Evolutionary conservation across 2,888 invertebrate species (phyloP), one percentile per base, ranked within the genome.

Genomic region (Poecilus cupreus): DNA sequence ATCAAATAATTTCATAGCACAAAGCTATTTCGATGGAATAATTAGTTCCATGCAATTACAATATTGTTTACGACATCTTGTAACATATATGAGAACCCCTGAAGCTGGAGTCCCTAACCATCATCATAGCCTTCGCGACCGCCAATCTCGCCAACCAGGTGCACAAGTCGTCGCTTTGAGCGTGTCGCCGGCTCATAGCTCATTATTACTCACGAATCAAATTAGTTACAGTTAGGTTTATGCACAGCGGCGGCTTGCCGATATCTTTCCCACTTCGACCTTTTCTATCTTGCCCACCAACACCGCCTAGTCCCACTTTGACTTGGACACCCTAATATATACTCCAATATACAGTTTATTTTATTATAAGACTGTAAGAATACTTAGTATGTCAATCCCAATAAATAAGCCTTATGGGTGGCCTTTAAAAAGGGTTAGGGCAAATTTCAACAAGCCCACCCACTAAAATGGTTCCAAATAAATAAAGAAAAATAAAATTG

Each of bases 181-280:
- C 32, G 32, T 32, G 20, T 51, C 51, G 18, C 13, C 51, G 20
- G 5, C 16, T 51, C 13, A 51, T 18, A 51, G 16, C 64, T 78
- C 70, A 79, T 70, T 68, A 68, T 70, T 68, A 20, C 79, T 51
- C 79, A 79, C 49, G 70, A 37, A 79, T 68, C 46, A 70, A 79
- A 70, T 79, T 79, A 79, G 79, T 79, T 79, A 79, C 79, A 79
- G 79, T 79, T 79, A 79, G 26, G 54, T 78, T 64, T 64, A 78
- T 49, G 46, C 13, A 43, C 74, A 32, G 32, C 32, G 32, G 32
- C 8, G 32, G 8, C 32, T 32, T 32, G 70, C 5, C 39, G 37
- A 8, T 32, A 8, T 32, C 32, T 5, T n/a, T 32, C 32, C 8
- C 32, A 32, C 8, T 32, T 32, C 8, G 32, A 6, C 32, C 32